phyloP scores from a whole-genome alignment of 2,797 vertebrate species.

The Miichthys miiuy region DNA sequence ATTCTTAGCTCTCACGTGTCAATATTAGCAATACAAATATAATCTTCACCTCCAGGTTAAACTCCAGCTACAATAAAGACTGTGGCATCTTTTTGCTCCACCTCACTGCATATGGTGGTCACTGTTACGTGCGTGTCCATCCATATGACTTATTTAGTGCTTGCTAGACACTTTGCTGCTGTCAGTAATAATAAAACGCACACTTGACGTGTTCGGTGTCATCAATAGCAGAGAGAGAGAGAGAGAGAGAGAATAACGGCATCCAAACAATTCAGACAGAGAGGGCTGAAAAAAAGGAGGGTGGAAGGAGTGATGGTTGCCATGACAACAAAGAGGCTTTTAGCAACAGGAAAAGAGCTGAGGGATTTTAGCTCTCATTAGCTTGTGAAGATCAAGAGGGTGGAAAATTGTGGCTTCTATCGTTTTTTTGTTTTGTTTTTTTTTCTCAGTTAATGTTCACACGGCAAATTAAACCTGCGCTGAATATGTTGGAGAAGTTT shows the following conservation, averaged over 20 bases:
- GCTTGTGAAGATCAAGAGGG: constrained; percentile 50
- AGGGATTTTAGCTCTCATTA: constrained; percentile 58
- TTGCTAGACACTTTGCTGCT: neutral
- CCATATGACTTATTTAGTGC: too few species aligned
- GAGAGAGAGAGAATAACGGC: constrained; percentile 8
- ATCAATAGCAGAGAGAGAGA: neutral
- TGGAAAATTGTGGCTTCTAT: constrained; percentile 14
- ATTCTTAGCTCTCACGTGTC: neutral
- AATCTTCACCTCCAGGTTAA: neutral
- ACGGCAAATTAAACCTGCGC: constrained; percentile 25
- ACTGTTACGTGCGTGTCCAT: neutral
- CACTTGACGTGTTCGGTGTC: constrained; percentile 22
- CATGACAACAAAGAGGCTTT: constrained; percentile 71
- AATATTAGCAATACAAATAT: neutral
- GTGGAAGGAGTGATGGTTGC: constrained; percentile 21
- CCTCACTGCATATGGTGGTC: neutral
- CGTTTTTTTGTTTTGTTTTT: constrained; percentile 4
- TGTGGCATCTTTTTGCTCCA: neutral
- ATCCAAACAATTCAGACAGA: constrained; percentile 47
- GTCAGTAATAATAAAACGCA: neutral
- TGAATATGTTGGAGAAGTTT: neutral
- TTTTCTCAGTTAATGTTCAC: neutral
- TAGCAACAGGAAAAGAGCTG: constrained; percentile 28
- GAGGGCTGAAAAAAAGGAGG: neutral
- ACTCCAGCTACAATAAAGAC: neutral